Evolutionary conservation across 2,113 vertebrate genomes (phyloP).

Genomic region (Columbina picui): DNA sequence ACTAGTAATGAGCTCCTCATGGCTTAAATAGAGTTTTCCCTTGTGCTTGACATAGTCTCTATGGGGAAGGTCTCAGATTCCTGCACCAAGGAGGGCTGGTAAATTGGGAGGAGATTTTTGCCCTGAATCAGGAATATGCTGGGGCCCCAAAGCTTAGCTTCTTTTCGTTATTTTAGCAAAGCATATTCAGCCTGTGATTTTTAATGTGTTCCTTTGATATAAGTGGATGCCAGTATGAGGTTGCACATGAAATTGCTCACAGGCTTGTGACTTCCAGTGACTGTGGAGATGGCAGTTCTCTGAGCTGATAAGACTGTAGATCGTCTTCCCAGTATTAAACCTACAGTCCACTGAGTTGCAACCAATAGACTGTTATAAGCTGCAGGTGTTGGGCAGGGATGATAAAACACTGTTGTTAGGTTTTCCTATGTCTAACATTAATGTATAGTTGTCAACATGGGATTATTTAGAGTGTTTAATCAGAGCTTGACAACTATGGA

Average conservation of each 20-base stretch:
- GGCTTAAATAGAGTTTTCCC: background rate
- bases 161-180: background rate
- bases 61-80: background rate
- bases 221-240: background rate
- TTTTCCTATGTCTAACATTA: background rate
- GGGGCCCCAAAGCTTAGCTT: background rate
- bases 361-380: background rate
- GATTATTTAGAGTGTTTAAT: background rate
- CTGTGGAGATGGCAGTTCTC: background rate
- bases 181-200: background rate
- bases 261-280: background rate
- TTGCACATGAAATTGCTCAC: background rate
- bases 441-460: background rate
- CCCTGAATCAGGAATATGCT: background rate
- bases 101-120: background rate
- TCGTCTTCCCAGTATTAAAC: background rate
- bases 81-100: background rate
- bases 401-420: background rate
- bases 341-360: background rate
- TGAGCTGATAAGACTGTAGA: background rate
- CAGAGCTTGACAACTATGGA: background rate
- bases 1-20: background rate
- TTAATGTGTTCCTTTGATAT: background rate
- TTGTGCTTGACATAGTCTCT: background rate
- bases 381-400: background rate